phyloP scores from a whole-genome alignment of 2,113 vertebrate genomes.

The Thomomys bottae region DNA sequence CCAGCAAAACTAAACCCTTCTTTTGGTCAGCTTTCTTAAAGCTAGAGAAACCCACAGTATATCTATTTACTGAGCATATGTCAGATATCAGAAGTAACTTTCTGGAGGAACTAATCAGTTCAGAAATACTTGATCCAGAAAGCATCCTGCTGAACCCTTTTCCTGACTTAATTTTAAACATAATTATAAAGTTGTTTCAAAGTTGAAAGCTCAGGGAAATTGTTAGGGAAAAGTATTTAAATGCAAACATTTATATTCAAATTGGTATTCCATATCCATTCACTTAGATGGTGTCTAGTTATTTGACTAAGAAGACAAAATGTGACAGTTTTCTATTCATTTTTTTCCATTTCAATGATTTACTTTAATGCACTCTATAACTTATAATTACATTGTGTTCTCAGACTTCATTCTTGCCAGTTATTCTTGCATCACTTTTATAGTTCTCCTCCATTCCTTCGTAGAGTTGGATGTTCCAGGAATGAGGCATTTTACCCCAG shows the following conservation, averaged over 20 bases:
- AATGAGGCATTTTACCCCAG: neutral
- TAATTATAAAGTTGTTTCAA: constrained; percentile 55
- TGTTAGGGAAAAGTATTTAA: constrained; percentile 26
- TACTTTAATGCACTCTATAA: constrained; percentile 52
- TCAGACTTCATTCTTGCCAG: constrained; percentile 2
- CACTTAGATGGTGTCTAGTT: constrained; percentile 47
- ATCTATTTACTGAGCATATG: neutral
- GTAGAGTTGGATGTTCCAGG: neutral
- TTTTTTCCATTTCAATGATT: constrained; percentile 59
- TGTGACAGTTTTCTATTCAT: constrained; percentile 55
- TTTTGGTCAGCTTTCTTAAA: constrained; percentile 22
- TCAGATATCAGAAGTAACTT: constrained; percentile 40
- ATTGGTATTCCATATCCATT: constrained; percentile 7
- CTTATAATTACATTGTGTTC: constrained; percentile 39
- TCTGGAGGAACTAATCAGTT: constrained; percentile 23
- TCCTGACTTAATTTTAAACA: constrained; percentile 39
- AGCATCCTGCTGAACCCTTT: neutral
- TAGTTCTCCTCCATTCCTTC: neutral
- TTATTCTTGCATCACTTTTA: neutral
- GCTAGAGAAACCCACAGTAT: neutral
- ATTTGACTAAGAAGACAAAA: constrained; percentile 64
- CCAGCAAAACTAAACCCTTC: too few species aligned
- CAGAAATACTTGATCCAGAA: constrained; percentile 46
- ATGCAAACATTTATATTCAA: constrained; percentile 48
- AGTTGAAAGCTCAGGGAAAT: constrained; percentile 25